Conservation (phyloP, 2,113 vertebrate genomes). For the Chauna torquata region DNA sequence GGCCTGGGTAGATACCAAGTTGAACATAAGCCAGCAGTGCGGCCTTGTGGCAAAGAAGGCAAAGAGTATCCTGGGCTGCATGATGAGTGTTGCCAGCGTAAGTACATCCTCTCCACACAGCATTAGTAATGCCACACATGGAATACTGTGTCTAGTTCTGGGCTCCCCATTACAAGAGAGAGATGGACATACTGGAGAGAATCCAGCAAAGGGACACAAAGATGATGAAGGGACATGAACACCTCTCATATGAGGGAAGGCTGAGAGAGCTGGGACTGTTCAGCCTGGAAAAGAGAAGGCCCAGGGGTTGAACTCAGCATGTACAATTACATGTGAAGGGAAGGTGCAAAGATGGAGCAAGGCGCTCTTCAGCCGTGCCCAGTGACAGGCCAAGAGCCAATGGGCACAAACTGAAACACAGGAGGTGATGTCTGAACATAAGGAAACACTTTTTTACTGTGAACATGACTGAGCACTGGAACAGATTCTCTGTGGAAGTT, state of each 20-base stretch:
- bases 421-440: not conserved
- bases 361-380: not conserved
- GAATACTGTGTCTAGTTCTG: not conserved
- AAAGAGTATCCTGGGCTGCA: not conserved
- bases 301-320: accelerated
- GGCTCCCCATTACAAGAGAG: not conserved
- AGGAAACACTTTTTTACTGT: not conserved
- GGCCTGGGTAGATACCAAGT: not conserved
- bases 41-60: not conserved
- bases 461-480: not conserved
- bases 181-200: too few relatives aligned
- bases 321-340: not conserved
- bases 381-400: not conserved
- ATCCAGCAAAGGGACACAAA: not conserved
- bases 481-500: not conserved
- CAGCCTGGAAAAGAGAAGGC: not conserved
- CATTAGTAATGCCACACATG: not conserved
- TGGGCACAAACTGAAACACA: not conserved
- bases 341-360: not conserved
- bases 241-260: not conserved
- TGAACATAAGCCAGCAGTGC: not conserved
- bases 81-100: not conserved
- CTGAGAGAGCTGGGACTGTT: not conserved
- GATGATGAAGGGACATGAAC: not conserved
- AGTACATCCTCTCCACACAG: not conserved